phyloP scores from a whole-genome alignment of 2,888 invertebrate genomes.

The Chalcis sispes region DNA sequence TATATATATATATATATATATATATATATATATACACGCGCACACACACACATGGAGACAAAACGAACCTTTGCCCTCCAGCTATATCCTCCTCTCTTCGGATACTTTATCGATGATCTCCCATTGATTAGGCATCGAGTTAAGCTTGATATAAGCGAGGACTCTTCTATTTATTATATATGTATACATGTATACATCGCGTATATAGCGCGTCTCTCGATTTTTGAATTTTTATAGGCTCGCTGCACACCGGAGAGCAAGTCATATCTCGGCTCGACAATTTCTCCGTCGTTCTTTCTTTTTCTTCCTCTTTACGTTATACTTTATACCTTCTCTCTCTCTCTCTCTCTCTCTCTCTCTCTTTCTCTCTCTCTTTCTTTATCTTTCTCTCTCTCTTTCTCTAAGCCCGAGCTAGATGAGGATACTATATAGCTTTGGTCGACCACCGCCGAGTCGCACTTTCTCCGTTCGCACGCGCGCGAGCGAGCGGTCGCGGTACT shows the following conservation, averaged over 20 bases:
- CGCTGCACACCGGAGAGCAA: no score
- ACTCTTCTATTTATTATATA: no score
- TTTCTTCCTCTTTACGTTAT: no score
- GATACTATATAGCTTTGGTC: no score
- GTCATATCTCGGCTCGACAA: slow-evolving; percentile 16
- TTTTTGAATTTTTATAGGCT: no score
- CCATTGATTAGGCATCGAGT: slow-evolving; percentile 20
- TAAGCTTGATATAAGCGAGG: not conserved
- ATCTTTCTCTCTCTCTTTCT: slow-evolving; percentile 31
- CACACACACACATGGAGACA: no score
- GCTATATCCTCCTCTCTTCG: not conserved
- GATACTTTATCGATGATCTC: slow-evolving; percentile 16
- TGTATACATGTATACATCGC: no score
- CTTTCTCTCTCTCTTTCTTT: not conserved
- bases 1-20: no score
- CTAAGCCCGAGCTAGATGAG: slow-evolving; percentile 12
- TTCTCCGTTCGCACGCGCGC: slow-evolving; percentile 49
- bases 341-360: slow-evolving; percentile 9
- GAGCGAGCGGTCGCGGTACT: no score
- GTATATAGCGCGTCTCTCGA: not conserved
- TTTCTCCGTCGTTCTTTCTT: slow-evolving; percentile 48
- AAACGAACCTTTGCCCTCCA: slow-evolving; percentile 30
- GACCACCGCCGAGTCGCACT: slow-evolving; percentile 46
- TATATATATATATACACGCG: no score
- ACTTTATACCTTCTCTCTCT: no score